These are phyloP conservation scores for Nanorana parkeri DNA, from an alignment of 2,113 vertebrate genomes.

Conservation along the genomic window DNA sequence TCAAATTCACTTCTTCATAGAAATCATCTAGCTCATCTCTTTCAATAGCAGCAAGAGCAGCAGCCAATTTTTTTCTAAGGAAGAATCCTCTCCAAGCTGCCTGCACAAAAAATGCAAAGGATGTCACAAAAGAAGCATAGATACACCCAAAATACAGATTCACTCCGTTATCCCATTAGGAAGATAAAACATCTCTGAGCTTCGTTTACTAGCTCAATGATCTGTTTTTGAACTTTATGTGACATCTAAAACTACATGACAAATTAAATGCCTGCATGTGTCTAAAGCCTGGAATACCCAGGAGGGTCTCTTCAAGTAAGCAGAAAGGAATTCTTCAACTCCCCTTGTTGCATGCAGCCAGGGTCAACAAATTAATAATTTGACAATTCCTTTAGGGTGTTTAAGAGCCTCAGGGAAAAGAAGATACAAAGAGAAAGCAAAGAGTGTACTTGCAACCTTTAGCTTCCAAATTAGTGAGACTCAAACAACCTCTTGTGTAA, in stretches of 20 bases:
- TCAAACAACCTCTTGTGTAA: slow-evolving; percentile 67
- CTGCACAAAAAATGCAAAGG: slow-evolving; percentile 82
- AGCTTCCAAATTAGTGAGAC: slow-evolving; percentile 70
- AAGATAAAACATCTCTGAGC: slow-evolving; percentile 91
- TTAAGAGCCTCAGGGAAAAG: slow-evolving; percentile 77
- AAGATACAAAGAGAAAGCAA: slow-evolving; percentile 64
- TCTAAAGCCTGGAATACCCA: slow-evolving; percentile 89
- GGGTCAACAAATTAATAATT: slow-evolving; percentile 95
- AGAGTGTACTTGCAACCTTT: slow-evolving; percentile 63
- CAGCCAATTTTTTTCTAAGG: slow-evolving; percentile 85
- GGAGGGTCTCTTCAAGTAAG: slow-evolving; percentile 76
- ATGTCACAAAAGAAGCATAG: slow-evolving; percentile 78
- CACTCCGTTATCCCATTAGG: slow-evolving; percentile 90
- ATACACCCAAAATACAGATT: slow-evolving; percentile 87
- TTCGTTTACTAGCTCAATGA: slow-evolving; percentile 86
- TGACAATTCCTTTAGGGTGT: slow-evolving; percentile 83
- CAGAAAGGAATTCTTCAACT: slow-evolving; percentile 85
- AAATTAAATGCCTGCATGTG: slow-evolving; percentile 88
- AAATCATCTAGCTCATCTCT: slow-evolving; percentile 78
- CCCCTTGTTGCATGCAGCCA: slow-evolving; percentile 81
- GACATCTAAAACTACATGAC: slow-evolving; percentile 89
- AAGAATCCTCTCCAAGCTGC: slow-evolving; percentile 88
- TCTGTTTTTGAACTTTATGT: slow-evolving; percentile 97
- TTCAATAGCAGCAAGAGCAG: slow-evolving; percentile 79
- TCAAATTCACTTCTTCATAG: slow-evolving; percentile 87